Base-by-base conservation (phyloP, 2,888 invertebrate genomes). In the Pachydiplax longipennis region DNA sequence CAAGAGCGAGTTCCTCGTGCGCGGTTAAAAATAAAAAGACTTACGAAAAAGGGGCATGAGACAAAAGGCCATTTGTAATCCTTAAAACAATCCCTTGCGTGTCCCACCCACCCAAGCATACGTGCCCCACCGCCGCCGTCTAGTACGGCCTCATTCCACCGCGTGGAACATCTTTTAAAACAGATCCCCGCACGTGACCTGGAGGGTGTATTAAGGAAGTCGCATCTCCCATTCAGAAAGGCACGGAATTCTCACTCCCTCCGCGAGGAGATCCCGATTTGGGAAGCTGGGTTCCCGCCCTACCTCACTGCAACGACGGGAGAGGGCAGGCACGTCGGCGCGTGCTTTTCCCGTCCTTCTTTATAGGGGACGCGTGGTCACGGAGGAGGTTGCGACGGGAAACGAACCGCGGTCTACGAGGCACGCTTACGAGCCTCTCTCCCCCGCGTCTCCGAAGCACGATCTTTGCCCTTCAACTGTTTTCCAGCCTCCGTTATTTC, bases 221-320 rank as follows among this genome's bases (percentile, higher is more conserved):
- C 73, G 31, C 73, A 73, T 73, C 73, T 31, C 73, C 73, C 73
- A 73, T 73, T 73, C 73, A 73, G 73, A 73, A 73, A 31, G 25
- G 73, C 73, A 73, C 65, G 25, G 65, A 65, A 65, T 73, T 25
- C 31, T 15, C 73, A 31, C 73, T 73, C 73, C 61, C 73, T 31
- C 73, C 2, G 22, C 61, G 22, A n/a, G n/a, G 22, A 58, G 18
- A 31, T 73, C 73, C 73, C 58, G 44, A 61, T 87, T n/a, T 48
- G 87, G 87, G 40, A 40, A n/a, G 35, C 35, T n/a, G 58, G 18
- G 87, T 65, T 61, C 87, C 87, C 87, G 87, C 87, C 87, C 87
- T 87, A 87, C 87, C 87, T 87, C 87, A 87, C 87, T 87, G 35
- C 37, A 18, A 35, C 12, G 87, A 12, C 87, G 61, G 6, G 61